These are phyloP conservation scores for Lamproptera curius DNA, from an alignment of 2,888 invertebrate species.

Conservation along the genomic window DNA sequence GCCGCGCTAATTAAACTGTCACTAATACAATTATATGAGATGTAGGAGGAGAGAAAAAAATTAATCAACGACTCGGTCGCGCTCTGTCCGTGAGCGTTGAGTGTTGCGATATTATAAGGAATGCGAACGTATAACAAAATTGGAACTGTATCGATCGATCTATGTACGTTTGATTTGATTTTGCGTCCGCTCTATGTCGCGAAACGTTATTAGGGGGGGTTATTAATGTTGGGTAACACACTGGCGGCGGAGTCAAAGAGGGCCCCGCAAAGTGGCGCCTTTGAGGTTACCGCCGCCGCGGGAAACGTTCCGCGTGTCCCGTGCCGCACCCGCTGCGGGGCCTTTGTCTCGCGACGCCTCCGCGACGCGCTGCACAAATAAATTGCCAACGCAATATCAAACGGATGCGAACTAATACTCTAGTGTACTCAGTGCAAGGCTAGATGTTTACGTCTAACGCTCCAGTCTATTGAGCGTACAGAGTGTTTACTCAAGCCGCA, in stretches of 20 bases:
- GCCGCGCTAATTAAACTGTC: conserved; percentile 76
- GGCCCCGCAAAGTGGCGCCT: conserved; percentile 69
- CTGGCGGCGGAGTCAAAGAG: conserved; percentile 60
- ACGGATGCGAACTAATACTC: conserved; percentile 15
- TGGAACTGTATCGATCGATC: neutral
- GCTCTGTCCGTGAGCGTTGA: no score
- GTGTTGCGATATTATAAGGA: no score
- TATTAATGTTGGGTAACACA: conserved; percentile 70
- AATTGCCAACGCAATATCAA: conserved; percentile 12
- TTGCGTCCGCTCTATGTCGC: conserved; percentile 16
- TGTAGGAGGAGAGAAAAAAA: conserved; percentile 44
- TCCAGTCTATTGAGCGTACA: no score
- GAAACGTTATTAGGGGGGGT: conserved; percentile 57
- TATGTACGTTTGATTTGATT: conserved; percentile 2
- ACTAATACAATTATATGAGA: conserved; percentile 74
- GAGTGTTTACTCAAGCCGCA: no score
- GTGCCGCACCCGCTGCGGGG: conserved; percentile 52
- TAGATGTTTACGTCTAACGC: no score
- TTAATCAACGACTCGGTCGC: conserved; percentile 28
- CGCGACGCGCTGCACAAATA: conserved; percentile 34
- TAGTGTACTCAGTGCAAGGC: no score
- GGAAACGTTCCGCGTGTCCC: conserved; percentile 44
- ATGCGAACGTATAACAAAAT: no score
- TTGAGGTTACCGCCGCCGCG: conserved; percentile 50
- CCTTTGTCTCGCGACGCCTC: conserved; percentile 61